Conservation (phyloP, 1,140 invertebrate species). For the Leptopilina boulardi region DNA sequence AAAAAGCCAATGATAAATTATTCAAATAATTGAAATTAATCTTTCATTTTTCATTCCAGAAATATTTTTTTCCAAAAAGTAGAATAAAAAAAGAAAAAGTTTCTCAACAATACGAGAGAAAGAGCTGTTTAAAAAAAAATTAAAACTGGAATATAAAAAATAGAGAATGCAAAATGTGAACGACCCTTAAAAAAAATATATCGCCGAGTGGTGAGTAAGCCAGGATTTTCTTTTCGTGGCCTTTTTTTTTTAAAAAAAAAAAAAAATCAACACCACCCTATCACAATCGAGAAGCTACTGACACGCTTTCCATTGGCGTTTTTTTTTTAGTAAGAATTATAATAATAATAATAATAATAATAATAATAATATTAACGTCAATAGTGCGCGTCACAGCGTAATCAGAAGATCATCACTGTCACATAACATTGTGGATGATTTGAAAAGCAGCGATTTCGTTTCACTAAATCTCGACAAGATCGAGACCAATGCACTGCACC, state of each 20-base stretch:
- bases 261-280: conserved; percentile 61
- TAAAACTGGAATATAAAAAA: conserved; percentile 14
- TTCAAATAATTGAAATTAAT: no score
- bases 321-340: conserved; percentile 31
- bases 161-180: conserved; percentile 56
- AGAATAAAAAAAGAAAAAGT: no score
- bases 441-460: conserved; percentile 54
- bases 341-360: no score
- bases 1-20: no score
- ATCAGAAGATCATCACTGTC: conserved; percentile 62
- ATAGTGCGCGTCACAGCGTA: conserved; percentile 59
- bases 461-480: conserved; percentile 43
- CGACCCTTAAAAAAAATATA: conserved; percentile 66
- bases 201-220: conserved; percentile 61
- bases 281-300: conserved; percentile 70
- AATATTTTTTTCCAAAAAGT: no score
- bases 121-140: not conserved
- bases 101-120: no score
- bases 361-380: conserved; percentile 33
- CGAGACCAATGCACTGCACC: conserved; percentile 62
- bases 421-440: conserved; percentile 51
- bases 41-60: no score
- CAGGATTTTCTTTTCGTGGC: conserved; percentile 51
- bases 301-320: conserved; percentile 53
- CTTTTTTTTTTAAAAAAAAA: no score